Evolutionary conservation across 2,888 invertebrate genomes (phyloP).

Genomic region (Agrochola lota): DNA sequence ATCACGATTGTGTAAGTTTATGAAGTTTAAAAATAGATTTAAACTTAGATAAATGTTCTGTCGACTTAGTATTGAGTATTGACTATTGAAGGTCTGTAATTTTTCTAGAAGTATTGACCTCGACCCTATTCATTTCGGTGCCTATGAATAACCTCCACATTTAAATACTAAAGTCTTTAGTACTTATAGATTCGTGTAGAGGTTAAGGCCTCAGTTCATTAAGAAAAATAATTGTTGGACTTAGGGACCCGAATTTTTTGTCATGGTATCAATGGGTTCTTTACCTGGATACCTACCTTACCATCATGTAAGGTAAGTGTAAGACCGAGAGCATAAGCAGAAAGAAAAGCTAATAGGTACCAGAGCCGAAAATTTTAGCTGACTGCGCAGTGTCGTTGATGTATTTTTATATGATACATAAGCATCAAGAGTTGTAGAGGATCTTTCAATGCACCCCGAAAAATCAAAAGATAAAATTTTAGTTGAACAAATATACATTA

Average conservation of each 20-base stretch:
- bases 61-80: conserved; percentile 26
- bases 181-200: background rate
- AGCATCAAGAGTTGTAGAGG: background rate
- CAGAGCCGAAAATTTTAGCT: background rate
- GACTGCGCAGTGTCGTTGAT: background rate
- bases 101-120: conserved; percentile 26
- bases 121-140: conserved; percentile 30
- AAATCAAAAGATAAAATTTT: background rate
- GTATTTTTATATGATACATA: too few species aligned
- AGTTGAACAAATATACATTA: background rate
- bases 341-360: too few species aligned
- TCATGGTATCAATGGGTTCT: background rate
- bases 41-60: conserved; percentile 3
- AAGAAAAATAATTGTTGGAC: background rate
- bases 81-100: conserved; percentile 28
- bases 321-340: background rate
- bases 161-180: conserved; percentile 9
- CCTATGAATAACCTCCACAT: conserved; percentile 36
- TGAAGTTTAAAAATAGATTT: conserved; percentile 33
- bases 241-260: background rate
- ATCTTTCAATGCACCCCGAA: background rate
- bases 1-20: conserved; percentile 43
- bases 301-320: background rate
- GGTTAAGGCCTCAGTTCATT: conserved; percentile 21
- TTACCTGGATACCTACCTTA: too few species aligned